Conservation (phyloP, 2,888 invertebrate genomes). For the Ectemnius continuus region DNA sequence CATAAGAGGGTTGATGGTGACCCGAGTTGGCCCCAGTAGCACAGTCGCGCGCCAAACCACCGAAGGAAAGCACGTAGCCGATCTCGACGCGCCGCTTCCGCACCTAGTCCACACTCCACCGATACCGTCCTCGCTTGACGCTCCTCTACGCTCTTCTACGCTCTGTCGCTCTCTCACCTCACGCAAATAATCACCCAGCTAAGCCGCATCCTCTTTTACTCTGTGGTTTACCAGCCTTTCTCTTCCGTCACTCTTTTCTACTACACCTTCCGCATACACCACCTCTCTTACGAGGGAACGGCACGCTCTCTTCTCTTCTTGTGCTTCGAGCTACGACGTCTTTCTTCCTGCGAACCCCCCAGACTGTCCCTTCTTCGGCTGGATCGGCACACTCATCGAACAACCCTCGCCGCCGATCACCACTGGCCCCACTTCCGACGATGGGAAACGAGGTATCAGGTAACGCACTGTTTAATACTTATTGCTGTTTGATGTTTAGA, state of each 20-base stretch:
- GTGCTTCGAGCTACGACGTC: not conserved
- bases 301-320: not conserved
- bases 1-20: constrained; percentile 75
- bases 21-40: constrained; percentile 75
- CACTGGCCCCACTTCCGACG: too few species aligned
- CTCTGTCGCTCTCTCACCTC: constrained; percentile 5
- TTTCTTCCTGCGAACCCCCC: not conserved
- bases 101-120: constrained; percentile 23
- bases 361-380: too few species aligned
- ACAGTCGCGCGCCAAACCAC: constrained; percentile 77
- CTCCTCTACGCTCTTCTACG: too few species aligned
- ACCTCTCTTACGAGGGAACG: not conserved
- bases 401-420: too few species aligned
- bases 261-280: not conserved
- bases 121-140: too few species aligned
- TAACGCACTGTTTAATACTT: too few species aligned
- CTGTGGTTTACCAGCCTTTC: not conserved
- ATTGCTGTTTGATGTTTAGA: too few species aligned
- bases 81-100: constrained; percentile 54
- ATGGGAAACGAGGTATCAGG: too few species aligned
- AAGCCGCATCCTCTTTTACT: not conserved
- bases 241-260: too few species aligned
- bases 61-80: constrained; percentile 70
- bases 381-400: too few species aligned
- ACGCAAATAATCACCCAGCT: not conserved